Evolutionary conservation across 1,140 invertebrate genomes (phyloP).

Genomic region (Cydia fagiglandana): DNA sequence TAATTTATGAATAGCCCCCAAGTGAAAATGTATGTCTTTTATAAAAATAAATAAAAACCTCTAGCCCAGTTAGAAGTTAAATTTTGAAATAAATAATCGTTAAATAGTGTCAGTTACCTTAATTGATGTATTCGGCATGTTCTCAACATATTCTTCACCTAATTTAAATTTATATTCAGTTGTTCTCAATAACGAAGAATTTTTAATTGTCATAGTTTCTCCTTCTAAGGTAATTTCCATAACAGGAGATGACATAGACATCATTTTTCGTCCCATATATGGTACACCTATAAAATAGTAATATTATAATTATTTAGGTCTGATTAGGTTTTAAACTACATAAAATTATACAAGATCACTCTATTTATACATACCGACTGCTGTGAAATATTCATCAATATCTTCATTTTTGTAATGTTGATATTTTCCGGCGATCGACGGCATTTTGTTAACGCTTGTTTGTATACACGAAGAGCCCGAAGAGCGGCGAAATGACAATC

Average conservation of each 20-base stretch:
- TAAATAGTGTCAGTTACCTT: conserved; percentile 48
- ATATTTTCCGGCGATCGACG: conserved; percentile 80
- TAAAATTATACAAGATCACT: no score
- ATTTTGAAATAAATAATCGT: no score
- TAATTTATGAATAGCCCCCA: no score
- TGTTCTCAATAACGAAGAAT: conserved; percentile 76
- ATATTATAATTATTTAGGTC: conserved; percentile 4
- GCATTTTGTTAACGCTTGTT: conserved; percentile 57
- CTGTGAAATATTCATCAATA: conserved; percentile 82
- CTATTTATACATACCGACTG: conserved; percentile 56
- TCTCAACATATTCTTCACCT: conserved; percentile 25
- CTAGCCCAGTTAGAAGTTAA: no score
- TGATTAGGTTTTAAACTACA: no score
- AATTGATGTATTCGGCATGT: conserved; percentile 52
- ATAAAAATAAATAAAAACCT: no score
- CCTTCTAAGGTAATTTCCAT: conserved; percentile 80
- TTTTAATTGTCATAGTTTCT: conserved; percentile 81
- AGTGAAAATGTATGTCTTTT: no score
- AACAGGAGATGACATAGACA: conserved; percentile 79
- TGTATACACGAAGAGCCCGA: background rate
- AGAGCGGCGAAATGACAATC: background rate
- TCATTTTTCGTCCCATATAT: conserved; percentile 82
- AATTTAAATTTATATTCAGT: conserved; percentile 72
- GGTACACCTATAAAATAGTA: conserved; percentile 67
- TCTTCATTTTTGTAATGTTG: conserved; percentile 83